A percentile compares a stretch with the other conserved stretches of the same genome.
phyloP scores from a whole-genome alignment of 37 sponge, comb jelly and placozoan species.

The Dysidea cf. avara region DNA sequence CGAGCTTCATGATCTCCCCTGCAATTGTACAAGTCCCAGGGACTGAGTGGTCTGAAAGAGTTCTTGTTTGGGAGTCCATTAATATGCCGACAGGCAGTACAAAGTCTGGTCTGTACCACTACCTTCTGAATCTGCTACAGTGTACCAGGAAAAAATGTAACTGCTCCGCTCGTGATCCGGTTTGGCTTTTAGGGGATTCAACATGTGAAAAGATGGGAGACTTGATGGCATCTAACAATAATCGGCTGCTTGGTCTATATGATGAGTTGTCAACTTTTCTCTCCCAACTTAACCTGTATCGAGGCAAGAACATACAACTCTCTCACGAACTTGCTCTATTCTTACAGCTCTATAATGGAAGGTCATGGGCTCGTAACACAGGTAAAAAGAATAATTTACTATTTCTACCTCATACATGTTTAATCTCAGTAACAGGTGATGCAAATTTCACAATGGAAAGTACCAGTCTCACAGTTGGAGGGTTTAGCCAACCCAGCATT shows the following conservation, averaged over 20 bases:
- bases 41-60: conserved; percentile 12
- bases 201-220: conserved; percentile 34
- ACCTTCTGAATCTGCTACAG: neutral
- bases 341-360: conserved; percentile 13
- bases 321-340: conserved; percentile 25
- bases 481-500: conserved; percentile 15
- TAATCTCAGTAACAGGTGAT: conserved; percentile 5
- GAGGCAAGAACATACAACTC: conserved; percentile 2
- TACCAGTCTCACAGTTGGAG: conserved; percentile 23
- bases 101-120: conserved; percentile 2
- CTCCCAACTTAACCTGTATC: conserved; percentile 15
- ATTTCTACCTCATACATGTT: too few species aligned
- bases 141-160: conserved; percentile 2
- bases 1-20: conserved; percentile 17
- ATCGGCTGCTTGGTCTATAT: conserved; percentile 10
- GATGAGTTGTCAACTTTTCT: conserved; percentile 31
- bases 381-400: too few species aligned
- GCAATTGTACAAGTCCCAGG: neutral
- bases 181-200: conserved; percentile 22
- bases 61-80: conserved; percentile 6
- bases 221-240: conserved; percentile 8
- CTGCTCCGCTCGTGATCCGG: neutral
- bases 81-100: conserved; percentile 27
- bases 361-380: conserved; percentile 14
- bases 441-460: conserved; percentile 24